Conservation (phyloP, 2,888 invertebrate species). For the Conistra vaccinii region DNA sequence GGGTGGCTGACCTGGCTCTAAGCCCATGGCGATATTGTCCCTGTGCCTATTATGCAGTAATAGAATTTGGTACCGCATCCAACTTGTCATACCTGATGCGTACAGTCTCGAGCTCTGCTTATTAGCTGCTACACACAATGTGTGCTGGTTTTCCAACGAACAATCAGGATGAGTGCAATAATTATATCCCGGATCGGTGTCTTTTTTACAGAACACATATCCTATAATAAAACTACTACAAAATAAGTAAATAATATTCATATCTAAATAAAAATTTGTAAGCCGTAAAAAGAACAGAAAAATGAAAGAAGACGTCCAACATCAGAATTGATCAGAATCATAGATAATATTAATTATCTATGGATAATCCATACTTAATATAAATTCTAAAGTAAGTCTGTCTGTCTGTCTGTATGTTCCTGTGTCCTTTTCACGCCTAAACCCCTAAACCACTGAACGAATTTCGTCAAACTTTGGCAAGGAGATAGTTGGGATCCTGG, state of each 20-base stretch:
- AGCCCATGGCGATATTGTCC: conserved; percentile 87
- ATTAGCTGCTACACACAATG: conserved; percentile 81
- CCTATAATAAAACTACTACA: conserved; percentile 72
- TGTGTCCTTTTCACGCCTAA: no score
- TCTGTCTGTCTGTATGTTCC: no score
- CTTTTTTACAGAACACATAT: conserved; percentile 65
- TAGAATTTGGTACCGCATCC: conserved; percentile 87
- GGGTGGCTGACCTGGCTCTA: conserved; percentile 87
- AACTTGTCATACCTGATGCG: conserved; percentile 86
- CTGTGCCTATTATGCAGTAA: conserved; percentile 86
- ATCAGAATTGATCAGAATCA: background rate
- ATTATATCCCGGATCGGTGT: conserved; percentile 58
- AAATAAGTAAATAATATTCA: conserved; percentile 74
- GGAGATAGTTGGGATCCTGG: no score
- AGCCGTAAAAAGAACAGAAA: conserved; percentile 20
- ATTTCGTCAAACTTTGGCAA: no score
- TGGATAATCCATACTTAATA: no score
- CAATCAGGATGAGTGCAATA: conserved; percentile 87
- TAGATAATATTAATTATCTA: no score
- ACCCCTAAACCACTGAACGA: no score
- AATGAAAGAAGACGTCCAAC: background rate
- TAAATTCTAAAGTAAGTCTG: no score
- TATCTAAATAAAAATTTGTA: conserved; percentile 60
- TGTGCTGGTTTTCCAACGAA: conserved; percentile 85
- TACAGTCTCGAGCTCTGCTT: conserved; percentile 83